Conservation (phyloP, 2,888 invertebrate species). For the Plutella xylostella region DNA sequence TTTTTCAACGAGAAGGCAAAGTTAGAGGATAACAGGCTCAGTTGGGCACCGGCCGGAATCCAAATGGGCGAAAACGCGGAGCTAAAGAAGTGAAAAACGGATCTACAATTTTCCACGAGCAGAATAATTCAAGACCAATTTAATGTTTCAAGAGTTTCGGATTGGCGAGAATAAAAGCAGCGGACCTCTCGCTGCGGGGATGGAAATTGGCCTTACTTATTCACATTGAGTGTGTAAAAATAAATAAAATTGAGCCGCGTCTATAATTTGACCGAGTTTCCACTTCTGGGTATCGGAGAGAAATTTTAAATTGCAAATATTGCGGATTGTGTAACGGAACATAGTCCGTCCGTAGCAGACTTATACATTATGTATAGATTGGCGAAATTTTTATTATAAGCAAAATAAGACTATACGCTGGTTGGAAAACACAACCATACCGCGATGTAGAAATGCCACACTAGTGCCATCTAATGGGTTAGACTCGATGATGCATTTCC, state of each 20-base stretch:
- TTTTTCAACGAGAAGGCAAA: constrained; percentile 59
- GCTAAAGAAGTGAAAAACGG: constrained; percentile 52
- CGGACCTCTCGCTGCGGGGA: constrained; percentile 26
- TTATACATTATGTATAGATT: too few relatives aligned
- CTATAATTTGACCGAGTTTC: background rate
- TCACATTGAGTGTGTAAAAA: constrained; percentile 5
- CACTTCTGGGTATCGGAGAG: background rate
- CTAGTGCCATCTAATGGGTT: too few relatives aligned
- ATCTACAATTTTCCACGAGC: constrained; percentile 40
- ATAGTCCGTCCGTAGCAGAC: too few relatives aligned
- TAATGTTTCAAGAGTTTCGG: constrained; percentile 38
- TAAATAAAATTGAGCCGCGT: constrained; percentile 1
- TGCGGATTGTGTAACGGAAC: too few relatives aligned
- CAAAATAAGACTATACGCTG: too few relatives aligned
- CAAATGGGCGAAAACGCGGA: constrained; percentile 52
- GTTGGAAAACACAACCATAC: too few relatives aligned
- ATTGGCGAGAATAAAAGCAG: constrained; percentile 5
- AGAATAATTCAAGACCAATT: constrained; percentile 50
- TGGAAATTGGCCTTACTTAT: constrained; percentile 3
- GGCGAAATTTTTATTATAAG: too few relatives aligned
- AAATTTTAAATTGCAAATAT: background rate
- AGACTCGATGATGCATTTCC: too few relatives aligned
- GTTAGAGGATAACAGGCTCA: constrained; percentile 58
- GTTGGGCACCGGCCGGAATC: constrained; percentile 51
- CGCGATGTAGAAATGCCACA: too few relatives aligned